These are phyloP conservation scores for Scartelaos histophorus DNA, from an alignment of 2,113 vertebrate species.

Conservation along the genomic window DNA sequence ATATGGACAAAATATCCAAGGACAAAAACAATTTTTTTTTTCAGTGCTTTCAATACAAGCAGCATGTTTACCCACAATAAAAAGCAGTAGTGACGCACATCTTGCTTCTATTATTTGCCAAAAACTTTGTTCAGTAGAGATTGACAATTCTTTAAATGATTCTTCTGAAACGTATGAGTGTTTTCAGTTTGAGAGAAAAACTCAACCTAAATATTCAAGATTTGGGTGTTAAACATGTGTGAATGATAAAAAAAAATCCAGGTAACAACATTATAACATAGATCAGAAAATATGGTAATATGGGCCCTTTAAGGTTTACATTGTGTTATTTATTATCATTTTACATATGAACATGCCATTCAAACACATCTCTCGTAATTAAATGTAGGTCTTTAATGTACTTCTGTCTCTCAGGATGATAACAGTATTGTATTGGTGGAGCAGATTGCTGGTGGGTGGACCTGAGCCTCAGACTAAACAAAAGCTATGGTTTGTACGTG, in stretches of 20 bases:
- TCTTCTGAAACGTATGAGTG: too few species aligned
- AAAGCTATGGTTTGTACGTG: conserved; percentile 21
- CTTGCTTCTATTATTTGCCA: background rate
- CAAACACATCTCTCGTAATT: conserved; percentile 8
- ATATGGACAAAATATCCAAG: background rate
- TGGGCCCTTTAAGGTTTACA: too few species aligned
- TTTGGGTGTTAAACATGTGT: too few species aligned
- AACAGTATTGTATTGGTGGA: conserved; percentile 40
- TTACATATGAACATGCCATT: too few species aligned
- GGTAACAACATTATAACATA: too few species aligned
- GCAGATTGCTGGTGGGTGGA: conserved; percentile 65
- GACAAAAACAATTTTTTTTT: conserved; percentile 3
- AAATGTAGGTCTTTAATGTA: conserved; percentile 18
- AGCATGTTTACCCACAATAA: conserved; percentile 1
- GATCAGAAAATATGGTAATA: too few species aligned
- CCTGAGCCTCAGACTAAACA: conserved; percentile 56
- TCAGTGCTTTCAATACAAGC: background rate
- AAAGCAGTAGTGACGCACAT: background rate
- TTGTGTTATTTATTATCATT: too few species aligned
- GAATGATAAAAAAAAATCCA: too few species aligned
- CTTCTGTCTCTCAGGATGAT: conserved; percentile 26
- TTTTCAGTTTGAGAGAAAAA: too few species aligned
- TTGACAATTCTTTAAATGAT: too few species aligned
- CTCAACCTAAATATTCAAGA: too few species aligned
- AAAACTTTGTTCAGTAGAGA: background rate